Conservation (phyloP, 2,113 vertebrate species). For the Dryoscopus gambensis region DNA sequence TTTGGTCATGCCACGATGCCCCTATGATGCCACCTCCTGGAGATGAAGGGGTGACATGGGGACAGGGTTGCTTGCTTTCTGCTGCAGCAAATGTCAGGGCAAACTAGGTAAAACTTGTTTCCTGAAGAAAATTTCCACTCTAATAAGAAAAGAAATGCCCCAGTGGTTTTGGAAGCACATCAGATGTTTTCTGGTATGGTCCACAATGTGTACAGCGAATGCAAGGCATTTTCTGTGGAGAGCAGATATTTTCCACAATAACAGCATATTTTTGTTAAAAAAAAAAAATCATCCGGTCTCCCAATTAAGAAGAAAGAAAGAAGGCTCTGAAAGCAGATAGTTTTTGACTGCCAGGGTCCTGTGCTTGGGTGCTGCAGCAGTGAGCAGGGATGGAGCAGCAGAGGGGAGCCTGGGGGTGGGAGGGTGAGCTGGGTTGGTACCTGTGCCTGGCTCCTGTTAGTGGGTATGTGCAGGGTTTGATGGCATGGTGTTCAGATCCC, state of each 20-base stretch:
- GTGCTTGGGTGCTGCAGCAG: background rate
- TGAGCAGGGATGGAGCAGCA: background rate
- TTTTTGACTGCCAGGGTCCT: background rate
- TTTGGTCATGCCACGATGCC: background rate
- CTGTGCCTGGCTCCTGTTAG: background rate
- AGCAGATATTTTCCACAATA: constrained; percentile 42
- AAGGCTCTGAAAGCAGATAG: background rate
- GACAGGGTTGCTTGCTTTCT: background rate
- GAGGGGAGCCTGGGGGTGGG: background rate
- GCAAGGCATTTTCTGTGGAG: background rate
- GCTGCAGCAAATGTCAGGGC: background rate
- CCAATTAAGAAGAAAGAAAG: background rate
- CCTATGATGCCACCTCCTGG: background rate
- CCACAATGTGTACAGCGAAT: background rate
- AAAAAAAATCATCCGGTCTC: background rate
- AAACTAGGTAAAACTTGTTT: constrained; percentile 36
- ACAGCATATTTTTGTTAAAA: background rate
- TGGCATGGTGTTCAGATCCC: background rate
- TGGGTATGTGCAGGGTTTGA: rapidly evolving
- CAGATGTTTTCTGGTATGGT: constrained; percentile 16
- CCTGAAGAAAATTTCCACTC: constrained; percentile 4
- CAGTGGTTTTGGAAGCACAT: background rate
- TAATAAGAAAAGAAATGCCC: background rate
- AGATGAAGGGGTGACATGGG: background rate
- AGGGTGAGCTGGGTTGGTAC: background rate